Percentiles rank a stretch among this genome's conserved stretches.
These are phyloP conservation scores for Dasyurus viverrinus DNA, from an alignment of 2,113 vertebrate species.

Conservation along the genomic window DNA sequence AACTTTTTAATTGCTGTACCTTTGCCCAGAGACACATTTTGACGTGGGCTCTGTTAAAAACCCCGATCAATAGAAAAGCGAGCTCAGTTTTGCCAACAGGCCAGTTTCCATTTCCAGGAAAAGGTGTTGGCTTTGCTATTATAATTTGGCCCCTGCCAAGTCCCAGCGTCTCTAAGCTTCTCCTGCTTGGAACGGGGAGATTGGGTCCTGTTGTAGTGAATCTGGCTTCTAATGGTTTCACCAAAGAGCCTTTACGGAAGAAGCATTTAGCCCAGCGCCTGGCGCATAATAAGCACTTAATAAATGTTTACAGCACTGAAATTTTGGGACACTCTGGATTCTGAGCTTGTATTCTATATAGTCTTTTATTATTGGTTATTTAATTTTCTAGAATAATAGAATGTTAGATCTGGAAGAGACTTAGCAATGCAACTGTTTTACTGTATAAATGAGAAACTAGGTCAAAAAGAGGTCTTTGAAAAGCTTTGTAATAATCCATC, in stretches of 20 bases:
- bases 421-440: not conserved
- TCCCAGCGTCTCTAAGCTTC: not conserved
- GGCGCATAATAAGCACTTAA: not conserved
- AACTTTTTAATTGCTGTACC: constrained; percentile 1
- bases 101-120: not conserved
- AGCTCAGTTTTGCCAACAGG: not conserved
- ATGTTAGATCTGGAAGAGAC: not conserved
- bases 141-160: not conserved
- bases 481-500: not conserved
- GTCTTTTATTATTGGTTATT: not conserved
- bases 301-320: not conserved
- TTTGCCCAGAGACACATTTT: constrained; percentile 38
- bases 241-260: not conserved
- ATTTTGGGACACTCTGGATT: not conserved
- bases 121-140: not conserved
- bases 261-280: not conserved
- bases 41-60: not conserved
- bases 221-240: not conserved
- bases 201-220: not conserved
- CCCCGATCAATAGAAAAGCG: constrained; percentile 34
- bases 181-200: not conserved
- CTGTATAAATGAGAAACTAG: not conserved
- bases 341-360: not conserved
- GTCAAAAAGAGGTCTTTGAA: not conserved
- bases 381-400: not conserved